Evolutionary conservation across 37 sponge, comb jelly and placozoan species (phyloP).

Genomic region (Beroe forskalii): DNA sequence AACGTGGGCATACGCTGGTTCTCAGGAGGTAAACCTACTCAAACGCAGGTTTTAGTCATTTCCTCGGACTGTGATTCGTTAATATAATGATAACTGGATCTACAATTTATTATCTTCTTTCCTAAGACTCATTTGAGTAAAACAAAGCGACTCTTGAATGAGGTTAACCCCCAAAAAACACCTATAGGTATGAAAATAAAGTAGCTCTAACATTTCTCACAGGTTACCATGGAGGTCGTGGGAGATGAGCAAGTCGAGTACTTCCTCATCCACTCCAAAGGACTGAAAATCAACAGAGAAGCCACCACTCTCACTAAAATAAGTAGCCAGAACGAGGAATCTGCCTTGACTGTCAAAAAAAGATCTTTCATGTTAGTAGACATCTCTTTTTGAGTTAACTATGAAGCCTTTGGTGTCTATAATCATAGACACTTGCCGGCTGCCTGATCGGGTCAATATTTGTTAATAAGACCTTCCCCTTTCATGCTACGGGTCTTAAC

Average conservation of each 20-base stretch:
- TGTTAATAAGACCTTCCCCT: no score
- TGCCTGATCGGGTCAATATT: no score
- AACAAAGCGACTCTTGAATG: no score
- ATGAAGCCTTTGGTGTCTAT: no score
- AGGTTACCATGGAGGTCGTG: slow-evolving; percentile 31
- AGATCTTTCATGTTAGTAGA: slow-evolving; percentile 37
- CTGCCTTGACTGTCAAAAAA: not conserved
- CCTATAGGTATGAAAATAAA: no score
- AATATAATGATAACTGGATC: not conserved
- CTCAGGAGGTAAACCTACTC: slow-evolving; percentile 44
- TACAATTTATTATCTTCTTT: not conserved
- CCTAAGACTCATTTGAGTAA: not conserved
- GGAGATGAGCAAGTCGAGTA: not conserved
- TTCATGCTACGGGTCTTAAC: no score
- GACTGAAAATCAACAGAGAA: not conserved
- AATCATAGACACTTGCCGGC: no score
- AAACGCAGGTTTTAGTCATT: no score
- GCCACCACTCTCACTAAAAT: not conserved
- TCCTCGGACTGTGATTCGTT: not conserved
- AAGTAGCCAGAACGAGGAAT: not conserved
- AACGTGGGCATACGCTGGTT: not conserved
- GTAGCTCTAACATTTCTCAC: no score
- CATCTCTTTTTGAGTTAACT: no score
- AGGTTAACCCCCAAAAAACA: no score
- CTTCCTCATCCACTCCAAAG: slow-evolving; percentile 12